phyloP scores from a whole-genome alignment of 2,888 invertebrate species.

The Drosophila melanosoma region DNA sequence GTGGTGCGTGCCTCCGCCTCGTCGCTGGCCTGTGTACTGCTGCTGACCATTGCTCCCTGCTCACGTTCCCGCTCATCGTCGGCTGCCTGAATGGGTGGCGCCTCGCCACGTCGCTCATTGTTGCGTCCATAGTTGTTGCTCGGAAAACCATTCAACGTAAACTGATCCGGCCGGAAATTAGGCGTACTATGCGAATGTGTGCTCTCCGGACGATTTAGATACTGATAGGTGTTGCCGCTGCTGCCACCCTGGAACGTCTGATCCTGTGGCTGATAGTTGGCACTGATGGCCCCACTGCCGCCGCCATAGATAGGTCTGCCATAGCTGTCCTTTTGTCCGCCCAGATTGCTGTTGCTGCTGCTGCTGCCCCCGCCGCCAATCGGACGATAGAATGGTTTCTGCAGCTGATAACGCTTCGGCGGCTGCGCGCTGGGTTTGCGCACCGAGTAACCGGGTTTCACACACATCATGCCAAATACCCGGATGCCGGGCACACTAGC shows the following conservation, averaged over 20 bases:
- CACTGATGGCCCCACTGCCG: constrained; percentile 70
- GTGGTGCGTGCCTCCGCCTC: constrained; percentile 72
- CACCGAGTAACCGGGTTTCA: constrained; percentile 86
- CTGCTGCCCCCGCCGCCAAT: constrained; percentile 25
- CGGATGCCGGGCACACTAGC: constrained; percentile 97
- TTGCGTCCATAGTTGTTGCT: constrained; percentile 83
- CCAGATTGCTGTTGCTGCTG: constrained; percentile 23
- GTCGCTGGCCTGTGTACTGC: constrained; percentile 74
- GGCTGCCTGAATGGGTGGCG: constrained; percentile 81
- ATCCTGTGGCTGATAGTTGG: constrained; percentile 81
- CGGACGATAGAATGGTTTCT: constrained; percentile 84
- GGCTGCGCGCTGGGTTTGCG: constrained; percentile 84
- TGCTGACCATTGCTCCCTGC: constrained; percentile 39
- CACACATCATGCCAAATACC: constrained; percentile 98
- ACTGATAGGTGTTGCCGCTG: constrained; percentile 82
- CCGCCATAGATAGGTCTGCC: constrained; percentile 69
- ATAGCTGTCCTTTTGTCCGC: constrained; percentile 71
- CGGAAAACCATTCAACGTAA: constrained; percentile 80
- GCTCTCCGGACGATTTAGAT: constrained; percentile 84
- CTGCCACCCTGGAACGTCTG: constrained; percentile 71
- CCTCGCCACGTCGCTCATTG: constrained; percentile 83
- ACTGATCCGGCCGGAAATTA: constrained; percentile 82
- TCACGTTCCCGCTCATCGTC: constrained; percentile 54
- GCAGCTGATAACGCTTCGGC: constrained; percentile 84
- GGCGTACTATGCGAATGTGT: constrained; percentile 71